phyloP scores from a whole-genome alignment of 92 coral and sea anemone species.

The Desmophyllum pertusum region DNA sequence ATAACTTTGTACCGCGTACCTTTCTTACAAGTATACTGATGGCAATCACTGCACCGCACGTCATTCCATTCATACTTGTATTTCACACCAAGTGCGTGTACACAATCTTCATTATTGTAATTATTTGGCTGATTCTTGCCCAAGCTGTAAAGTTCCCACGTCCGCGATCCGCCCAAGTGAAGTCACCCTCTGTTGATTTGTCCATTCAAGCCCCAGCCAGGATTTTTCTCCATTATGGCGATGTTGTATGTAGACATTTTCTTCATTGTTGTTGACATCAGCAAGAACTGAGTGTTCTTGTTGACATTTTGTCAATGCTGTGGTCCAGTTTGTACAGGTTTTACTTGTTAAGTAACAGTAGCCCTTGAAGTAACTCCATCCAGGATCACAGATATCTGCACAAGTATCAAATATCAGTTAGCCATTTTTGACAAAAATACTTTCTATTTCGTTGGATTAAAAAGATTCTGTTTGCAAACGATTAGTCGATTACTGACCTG shows the following conservation, averaged over 20 bases:
- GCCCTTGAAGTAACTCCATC: neutral
- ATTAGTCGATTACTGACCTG: no score
- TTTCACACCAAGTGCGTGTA: neutral
- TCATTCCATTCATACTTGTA: neutral
- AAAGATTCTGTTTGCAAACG: no score
- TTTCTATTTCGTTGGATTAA: no score
- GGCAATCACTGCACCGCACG: conserved; percentile 1
- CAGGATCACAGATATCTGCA: neutral
- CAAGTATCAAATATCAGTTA: neutral
- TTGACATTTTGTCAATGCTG: neutral
- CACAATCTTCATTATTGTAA: neutral
- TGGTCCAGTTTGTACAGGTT: neutral
- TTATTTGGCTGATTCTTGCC: conserved; percentile 10
- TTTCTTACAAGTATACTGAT: conserved; percentile 2
- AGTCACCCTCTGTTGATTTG: conserved; percentile 14
- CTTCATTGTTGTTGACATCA: conserved; percentile 5
- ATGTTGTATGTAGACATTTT: neutral
- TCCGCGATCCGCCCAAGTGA: neutral
- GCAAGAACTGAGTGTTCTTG: neutral
- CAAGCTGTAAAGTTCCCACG: conserved; percentile 1
- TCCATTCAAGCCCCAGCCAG: neutral
- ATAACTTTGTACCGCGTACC: no score
- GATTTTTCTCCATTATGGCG: neutral
- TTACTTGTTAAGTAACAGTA: conserved; percentile 4
- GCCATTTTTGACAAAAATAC: no score